Percentiles rank a stretch among this genome's conserved stretches.
These are phyloP conservation scores for Macropis europaea DNA, from an alignment of 2,888 invertebrate species.

Conservation along the genomic window DNA sequence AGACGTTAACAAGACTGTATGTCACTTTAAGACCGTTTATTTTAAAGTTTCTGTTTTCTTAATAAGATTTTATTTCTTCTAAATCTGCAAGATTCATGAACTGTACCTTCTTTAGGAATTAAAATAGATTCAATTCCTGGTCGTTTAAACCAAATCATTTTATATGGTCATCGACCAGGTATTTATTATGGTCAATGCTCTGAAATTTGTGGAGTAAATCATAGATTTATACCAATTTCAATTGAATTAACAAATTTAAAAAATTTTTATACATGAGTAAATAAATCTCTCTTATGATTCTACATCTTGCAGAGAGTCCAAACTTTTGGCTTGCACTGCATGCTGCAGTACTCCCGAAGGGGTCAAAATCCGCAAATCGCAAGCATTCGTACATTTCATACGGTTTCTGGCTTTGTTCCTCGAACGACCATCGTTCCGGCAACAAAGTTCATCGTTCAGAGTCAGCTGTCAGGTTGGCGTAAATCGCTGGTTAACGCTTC, in stretches of 20 bases:
- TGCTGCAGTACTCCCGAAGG: too few species aligned
- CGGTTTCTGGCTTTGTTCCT: too few species aligned
- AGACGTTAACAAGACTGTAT: too few species aligned
- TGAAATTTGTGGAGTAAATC: constrained; percentile 90
- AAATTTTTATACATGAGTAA: not conserved
- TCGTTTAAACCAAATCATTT: constrained; percentile 83
- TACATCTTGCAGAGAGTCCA: too few species aligned
- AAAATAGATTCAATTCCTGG: constrained; percentile 86
- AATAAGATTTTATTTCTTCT: too few species aligned
- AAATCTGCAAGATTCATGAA: too few species aligned
- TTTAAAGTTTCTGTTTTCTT: too few species aligned
- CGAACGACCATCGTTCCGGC: not conserved
- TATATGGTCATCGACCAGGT: constrained; percentile 83
- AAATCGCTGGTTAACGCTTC: not conserved
- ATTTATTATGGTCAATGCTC: constrained; percentile 89
- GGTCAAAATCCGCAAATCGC: too few species aligned
- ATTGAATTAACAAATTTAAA: constrained; percentile 81
- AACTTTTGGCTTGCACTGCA: too few species aligned
- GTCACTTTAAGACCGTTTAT: too few species aligned
- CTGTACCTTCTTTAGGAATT: constrained; percentile 83
- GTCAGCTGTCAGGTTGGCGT: not conserved
- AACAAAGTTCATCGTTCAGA: not conserved
- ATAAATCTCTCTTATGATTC: too few species aligned
- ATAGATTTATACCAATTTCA: constrained; percentile 90
- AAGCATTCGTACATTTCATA: too few species aligned